Evolutionary conservation across 2,797 vertebrate genomes (phyloP).

Genomic region (Okamejei kenojei): DNA sequence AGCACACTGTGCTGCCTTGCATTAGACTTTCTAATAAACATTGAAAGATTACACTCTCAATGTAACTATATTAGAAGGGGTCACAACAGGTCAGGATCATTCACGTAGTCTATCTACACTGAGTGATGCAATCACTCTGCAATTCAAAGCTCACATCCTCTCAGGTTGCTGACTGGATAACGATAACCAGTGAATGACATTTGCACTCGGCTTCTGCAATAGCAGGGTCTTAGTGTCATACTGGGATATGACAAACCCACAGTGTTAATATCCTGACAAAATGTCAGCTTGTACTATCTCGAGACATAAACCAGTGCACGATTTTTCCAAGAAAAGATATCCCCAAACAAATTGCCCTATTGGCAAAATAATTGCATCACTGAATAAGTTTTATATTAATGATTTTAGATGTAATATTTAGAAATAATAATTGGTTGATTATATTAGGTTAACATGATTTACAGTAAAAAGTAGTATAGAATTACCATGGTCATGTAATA

Average conservation of each 20-base stretch:
- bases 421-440: neutral
- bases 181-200: constrained; percentile 13
- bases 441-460: neutral
- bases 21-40: constrained; percentile 44
- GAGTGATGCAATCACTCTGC: constrained; percentile 37
- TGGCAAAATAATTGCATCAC: neutral
- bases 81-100: constrained; percentile 36
- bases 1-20: constrained; percentile 33
- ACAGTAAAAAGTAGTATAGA: neutral
- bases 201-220: constrained; percentile 23
- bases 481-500: neutral
- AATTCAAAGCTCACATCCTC: constrained; percentile 34
- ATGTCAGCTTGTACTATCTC: constrained; percentile 7
- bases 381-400: neutral
- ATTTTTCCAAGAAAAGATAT: constrained; percentile 26
- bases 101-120: constrained; percentile 32
- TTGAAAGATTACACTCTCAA: constrained; percentile 49
- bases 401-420: neutral
- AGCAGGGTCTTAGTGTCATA: constrained; percentile 12
- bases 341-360: neutral
- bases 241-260: constrained; percentile 5
- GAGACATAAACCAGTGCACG: neutral
- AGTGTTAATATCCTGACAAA: constrained; percentile 33
- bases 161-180: constrained; percentile 34
- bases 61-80: constrained; percentile 50